Evolutionary conservation across 92 coral and sea anemone genomes (phyloP), one percentile per base, ranked within the genome.

Genomic region (Umimayanthus chanpuru): DNA sequence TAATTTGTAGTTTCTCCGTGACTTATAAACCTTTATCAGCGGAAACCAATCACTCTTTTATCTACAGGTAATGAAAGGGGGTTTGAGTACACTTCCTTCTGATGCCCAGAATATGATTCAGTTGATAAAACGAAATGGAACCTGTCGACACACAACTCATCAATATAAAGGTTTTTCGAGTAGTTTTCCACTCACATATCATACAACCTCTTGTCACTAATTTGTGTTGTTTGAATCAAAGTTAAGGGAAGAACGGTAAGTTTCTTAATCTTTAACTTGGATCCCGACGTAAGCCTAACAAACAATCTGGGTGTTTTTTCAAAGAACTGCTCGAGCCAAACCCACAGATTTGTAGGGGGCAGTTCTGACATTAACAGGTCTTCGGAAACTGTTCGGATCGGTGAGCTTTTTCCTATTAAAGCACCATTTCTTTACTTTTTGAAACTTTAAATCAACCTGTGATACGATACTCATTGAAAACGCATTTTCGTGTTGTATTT

Each of bases 11-110:
- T 56, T 53, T 79, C 55, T 58, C 47, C 4, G 6, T 80, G 28
- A 41, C n/a, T 58, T 80, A 80, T 80, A 56, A 56, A 56, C 56
- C 25, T 80, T 30, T 80, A 80, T 80, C 71, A 56, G 71, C 71
- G 84, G 84, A 80, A 80, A 40, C 64, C 84, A 56, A 80, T 56
- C 84, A 80, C 61, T 58, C 71, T 78, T 40, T 56, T 80, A 53
- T 80, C 50, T 56, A 80, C 84, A 58, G 47, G 70, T 80, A 43
- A 78, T 78, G 81, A 78, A 47, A 25, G 28, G 23, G n/a, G 6
- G 9, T 44, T 78, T 49, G 23, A 47, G 30, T 8, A 78, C 64
- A 78, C 81, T 78, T 78, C 81, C 81, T 78, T 47, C 21, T 78
- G 9, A 44, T 21, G n/a, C 68, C 39, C 6, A 78, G 32, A 78